Conservation (phyloP, 2,113 vertebrate genomes). For the Pedionomus torquatus region DNA sequence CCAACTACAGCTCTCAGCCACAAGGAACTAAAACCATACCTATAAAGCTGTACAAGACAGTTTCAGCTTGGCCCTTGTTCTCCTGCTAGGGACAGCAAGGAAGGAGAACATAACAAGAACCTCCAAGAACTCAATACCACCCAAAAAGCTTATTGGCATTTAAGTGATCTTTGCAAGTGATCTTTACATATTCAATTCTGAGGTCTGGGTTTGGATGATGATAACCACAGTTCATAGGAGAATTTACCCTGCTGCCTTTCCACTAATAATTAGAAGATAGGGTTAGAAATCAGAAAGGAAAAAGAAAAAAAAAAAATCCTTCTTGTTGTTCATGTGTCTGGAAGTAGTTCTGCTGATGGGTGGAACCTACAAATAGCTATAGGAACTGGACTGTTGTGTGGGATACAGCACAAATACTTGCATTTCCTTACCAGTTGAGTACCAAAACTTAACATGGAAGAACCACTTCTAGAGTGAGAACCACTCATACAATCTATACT, state of each 20-base stretch:
- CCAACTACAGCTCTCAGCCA: not conserved
- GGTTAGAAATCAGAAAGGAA: not conserved
- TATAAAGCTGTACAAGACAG: not conserved
- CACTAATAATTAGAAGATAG: not conserved
- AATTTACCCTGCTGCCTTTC: not conserved
- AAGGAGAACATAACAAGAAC: not conserved
- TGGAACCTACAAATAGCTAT: not conserved
- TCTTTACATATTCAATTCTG: not conserved
- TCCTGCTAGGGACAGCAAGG: not conserved
- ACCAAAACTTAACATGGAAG: not conserved
- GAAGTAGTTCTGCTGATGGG: not conserved
- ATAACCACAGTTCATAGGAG: not conserved
- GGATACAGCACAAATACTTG: not conserved
- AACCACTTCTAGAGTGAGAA: not conserved
- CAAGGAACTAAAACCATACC: slow-evolving; percentile 11
- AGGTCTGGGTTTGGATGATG: not conserved
- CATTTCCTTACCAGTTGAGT: not conserved
- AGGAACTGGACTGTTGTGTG: not conserved
- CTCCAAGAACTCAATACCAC: not conserved
- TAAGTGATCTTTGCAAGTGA: not conserved
- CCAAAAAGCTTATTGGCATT: rapidly evolving
- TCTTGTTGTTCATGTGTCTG: not conserved
- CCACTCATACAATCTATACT: no score
- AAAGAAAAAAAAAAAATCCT: not conserved
- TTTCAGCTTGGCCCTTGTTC: not conserved